Conservation (phyloP, 2,113 vertebrate species). For the Pipra filicauda region DNA sequence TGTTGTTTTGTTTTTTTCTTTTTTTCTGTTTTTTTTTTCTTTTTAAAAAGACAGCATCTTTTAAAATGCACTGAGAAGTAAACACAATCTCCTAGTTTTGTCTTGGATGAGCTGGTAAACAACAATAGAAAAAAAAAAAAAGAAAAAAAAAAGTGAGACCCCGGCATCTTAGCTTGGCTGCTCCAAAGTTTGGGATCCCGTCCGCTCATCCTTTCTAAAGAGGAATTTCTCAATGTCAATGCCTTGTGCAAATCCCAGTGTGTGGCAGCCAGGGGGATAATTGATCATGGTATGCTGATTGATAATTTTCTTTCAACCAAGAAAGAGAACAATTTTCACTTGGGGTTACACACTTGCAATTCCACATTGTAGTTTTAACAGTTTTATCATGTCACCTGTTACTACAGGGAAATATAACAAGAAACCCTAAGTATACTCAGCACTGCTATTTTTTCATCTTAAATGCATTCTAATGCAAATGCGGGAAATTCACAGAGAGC, state of each 20-base stretch:
- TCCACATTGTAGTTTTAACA: slow-evolving; percentile 65
- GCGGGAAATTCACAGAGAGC: slow-evolving; percentile 55
- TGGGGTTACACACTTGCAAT: slow-evolving; percentile 72
- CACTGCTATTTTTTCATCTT: slow-evolving; percentile 65
- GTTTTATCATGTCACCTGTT: slow-evolving; percentile 79
- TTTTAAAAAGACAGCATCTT: slow-evolving; percentile 6
- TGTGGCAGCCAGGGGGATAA: slow-evolving; percentile 71
- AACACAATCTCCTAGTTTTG: slow-evolving; percentile 50
- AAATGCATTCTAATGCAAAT: slow-evolving; percentile 80
- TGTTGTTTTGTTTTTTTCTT: neutral
- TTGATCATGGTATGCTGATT: slow-evolving; percentile 75
- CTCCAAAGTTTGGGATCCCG: slow-evolving; percentile 77
- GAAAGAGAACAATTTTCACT: slow-evolving; percentile 73
- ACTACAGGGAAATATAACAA: slow-evolving; percentile 66
- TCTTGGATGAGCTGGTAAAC: slow-evolving; percentile 29
- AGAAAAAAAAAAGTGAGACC: neutral
- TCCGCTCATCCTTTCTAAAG: slow-evolving; percentile 61
- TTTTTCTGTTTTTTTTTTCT: fast-evolving
- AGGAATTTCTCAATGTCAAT: slow-evolving; percentile 70
- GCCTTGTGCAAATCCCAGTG: slow-evolving; percentile 60
- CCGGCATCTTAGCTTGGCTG: slow-evolving; percentile 30
- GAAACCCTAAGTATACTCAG: slow-evolving; percentile 63
- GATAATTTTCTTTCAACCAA: slow-evolving; percentile 78
- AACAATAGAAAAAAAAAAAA: neutral
- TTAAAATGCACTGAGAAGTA: slow-evolving; percentile 64